Base-by-base conservation (phyloP, 2,113 vertebrate species). In the Chlorodrepanis virens region DNA sequence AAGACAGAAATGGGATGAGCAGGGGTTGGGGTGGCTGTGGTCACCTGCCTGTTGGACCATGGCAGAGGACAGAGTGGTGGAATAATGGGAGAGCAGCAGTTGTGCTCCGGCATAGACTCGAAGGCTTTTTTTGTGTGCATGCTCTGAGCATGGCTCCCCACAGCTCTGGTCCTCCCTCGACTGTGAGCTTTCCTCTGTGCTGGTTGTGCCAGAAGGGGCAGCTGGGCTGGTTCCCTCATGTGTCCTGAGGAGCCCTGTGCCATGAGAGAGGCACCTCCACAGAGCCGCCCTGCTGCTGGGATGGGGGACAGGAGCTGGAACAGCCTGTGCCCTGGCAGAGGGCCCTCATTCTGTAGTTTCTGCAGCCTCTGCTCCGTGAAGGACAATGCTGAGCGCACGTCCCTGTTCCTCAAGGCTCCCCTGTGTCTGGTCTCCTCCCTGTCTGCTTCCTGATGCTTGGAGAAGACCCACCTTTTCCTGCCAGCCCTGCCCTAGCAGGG, bases 391-490 rank as follows among this genome's bases (percentile, higher is more conserved):
- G 53, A 53, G 35, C 0, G 8, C 91, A 89, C 52, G 19, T 92
- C 72, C 28, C 25, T 3, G 8, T 52, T 71, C 56, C 50, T 81
- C 5, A 11, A 8, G 59, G 92, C 94, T 96, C 94, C 88, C 37
- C 23, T 5, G 24, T 57, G 86, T 83, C 91, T 78, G 76, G 69
- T 83, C 91, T 54, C 94, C 86, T 94, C 93, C 95, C 94, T 67
- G 56, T 35, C 35, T 3, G 33, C 44, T 96, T 94, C 93, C 95
- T 82, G 91, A 39, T 23, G 60, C 52, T 70, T 1, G 1, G 52
- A 86, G 60, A 39, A 76, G 87, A 87, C 83, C 87, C 91, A 93
- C 96, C 93, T 95, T 95, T 96, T 96, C 93, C 96, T 91, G 93
- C n/a, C 75, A 65, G 87, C 49, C 63, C 39, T 14, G 76, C 53